These are phyloP conservation scores for Pseudochirops cupreus DNA, from an alignment of 2,797 vertebrate species.

Conservation along the genomic window DNA sequence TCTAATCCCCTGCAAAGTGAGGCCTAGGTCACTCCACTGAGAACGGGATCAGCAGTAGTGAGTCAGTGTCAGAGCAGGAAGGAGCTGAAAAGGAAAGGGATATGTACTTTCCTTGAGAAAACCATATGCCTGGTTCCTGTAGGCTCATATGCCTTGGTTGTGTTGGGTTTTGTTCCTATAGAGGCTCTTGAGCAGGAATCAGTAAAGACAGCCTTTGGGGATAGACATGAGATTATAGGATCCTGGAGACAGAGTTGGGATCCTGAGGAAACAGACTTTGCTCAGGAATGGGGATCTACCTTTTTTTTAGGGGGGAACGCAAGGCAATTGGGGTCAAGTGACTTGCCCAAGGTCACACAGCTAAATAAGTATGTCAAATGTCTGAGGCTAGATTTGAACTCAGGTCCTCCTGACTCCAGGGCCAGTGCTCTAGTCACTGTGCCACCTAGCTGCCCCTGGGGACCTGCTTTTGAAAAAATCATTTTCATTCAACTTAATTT, in stretches of 20 bases:
- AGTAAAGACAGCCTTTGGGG: not conserved
- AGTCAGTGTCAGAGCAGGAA: not conserved
- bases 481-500: not conserved
- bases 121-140: not conserved
- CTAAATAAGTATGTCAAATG: too few species aligned
- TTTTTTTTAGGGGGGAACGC: not conserved
- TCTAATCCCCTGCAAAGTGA: not conserved
- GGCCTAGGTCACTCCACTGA: not conserved
- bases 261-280: not conserved
- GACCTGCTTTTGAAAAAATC: not conserved
- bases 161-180: not conserved
- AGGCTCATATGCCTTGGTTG: not conserved
- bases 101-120: not conserved
- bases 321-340: too few species aligned
- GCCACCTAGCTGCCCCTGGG: not conserved
- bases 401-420: too few species aligned
- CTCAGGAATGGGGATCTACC: not conserved
- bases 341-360: too few species aligned
- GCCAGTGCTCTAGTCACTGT: too few species aligned
- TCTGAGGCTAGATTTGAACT: too few species aligned
- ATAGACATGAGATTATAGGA: not conserved
- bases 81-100: constrained; percentile 16
- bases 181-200: not conserved
- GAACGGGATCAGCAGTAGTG: not conserved
- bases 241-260: not conserved